Percentiles rank a stretch among this genome's conserved stretches.
phyloP scores from a whole-genome alignment of 2,888 invertebrate genomes.

The Drosophila subsilvestris region DNA sequence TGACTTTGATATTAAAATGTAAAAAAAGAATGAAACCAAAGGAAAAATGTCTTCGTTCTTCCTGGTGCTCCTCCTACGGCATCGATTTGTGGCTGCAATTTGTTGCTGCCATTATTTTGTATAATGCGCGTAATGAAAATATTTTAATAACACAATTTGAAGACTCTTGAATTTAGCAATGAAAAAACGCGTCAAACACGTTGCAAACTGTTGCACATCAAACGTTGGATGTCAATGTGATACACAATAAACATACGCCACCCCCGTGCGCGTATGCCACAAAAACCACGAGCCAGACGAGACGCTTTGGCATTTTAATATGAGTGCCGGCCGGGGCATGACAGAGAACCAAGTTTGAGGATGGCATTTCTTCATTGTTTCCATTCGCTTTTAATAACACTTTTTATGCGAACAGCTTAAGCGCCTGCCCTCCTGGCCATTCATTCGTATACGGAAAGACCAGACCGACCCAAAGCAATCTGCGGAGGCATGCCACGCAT shows the following conservation, averaged over 20 bases:
- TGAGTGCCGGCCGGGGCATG: conserved; percentile 11
- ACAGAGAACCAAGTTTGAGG: background rate
- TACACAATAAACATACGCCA: conserved; percentile 33
- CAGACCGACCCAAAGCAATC: conserved; percentile 37
- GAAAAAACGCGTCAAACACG: conserved; percentile 51
- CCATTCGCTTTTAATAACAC: conserved; percentile 71
- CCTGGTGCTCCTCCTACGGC: background rate
- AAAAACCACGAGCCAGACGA: conserved; percentile 41
- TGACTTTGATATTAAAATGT: conserved; percentile 57
- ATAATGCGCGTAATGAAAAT: conserved; percentile 56
- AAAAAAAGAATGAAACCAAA: conserved; percentile 12
- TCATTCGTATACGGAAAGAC: background rate
- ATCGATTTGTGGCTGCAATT: conserved; percentile 32
- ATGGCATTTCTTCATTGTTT: conserved; percentile 50
- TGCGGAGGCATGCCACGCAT: conserved; percentile 52
- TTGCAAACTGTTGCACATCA: conserved; percentile 72
- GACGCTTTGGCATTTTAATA: conserved; percentile 68
- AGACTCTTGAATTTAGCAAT: conserved; percentile 33
- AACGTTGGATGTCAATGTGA: conserved; percentile 56
- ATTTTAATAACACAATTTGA: conserved; percentile 57
- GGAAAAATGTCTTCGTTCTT: conserved; percentile 13
- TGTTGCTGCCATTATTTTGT: conserved; percentile 38
- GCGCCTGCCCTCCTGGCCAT: conserved; percentile 4
- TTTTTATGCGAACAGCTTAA: conserved; percentile 55
- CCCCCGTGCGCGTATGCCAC: conserved; percentile 19